phyloP scores from a whole-genome alignment of 2,888 invertebrate species.

The Hoplodrina ambigua region DNA sequence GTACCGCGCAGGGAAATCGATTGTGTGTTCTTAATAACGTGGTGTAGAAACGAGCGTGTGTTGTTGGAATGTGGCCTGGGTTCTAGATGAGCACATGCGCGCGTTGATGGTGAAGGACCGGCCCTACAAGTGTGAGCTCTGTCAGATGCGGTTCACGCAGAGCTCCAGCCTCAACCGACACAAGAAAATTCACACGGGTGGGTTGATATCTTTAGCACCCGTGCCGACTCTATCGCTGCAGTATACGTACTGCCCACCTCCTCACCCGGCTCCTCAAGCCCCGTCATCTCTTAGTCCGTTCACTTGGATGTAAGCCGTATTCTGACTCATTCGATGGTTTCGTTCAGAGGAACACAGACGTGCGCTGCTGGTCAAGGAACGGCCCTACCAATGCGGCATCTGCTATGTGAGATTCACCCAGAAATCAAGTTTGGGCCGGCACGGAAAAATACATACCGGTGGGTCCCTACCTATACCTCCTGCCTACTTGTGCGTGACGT shows the following conservation, averaged over 20 bases:
- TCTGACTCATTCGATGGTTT: constrained; percentile 81
- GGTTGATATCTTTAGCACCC: constrained; percentile 79
- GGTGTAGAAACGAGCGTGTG: constrained; percentile 70
- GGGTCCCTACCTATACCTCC: constrained; percentile 79
- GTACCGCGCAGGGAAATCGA: constrained; percentile 62
- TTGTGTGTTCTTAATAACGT: constrained; percentile 76
- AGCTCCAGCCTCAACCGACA: constrained; percentile 93
- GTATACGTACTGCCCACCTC: constrained; percentile 59
- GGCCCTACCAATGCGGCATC: constrained; percentile 92
- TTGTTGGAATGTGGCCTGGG: constrained; percentile 83
- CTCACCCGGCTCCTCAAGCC: constrained; percentile 69
- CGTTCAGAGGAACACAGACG: constrained; percentile 88
- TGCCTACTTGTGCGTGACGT: constrained; percentile 81
- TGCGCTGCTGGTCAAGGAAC: constrained; percentile 87
- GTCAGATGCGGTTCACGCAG: constrained; percentile 93
- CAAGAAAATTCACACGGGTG: constrained; percentile 93
- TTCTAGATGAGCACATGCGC: constrained; percentile 90
- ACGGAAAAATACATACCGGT: constrained; percentile 92
- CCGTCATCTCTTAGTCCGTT: constrained; percentile 58
- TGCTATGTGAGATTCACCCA: constrained; percentile 93
- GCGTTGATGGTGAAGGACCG: constrained; percentile 90
- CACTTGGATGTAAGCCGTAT: constrained; percentile 66
- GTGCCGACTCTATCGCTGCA: constrained; percentile 71
- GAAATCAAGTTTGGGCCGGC: constrained; percentile 92
- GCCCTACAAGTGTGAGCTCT: constrained; percentile 92